These are phyloP conservation scores for Muraenolepis orangiensis DNA, from an alignment of 2,797 vertebrate species.

Conservation along the genomic window DNA sequence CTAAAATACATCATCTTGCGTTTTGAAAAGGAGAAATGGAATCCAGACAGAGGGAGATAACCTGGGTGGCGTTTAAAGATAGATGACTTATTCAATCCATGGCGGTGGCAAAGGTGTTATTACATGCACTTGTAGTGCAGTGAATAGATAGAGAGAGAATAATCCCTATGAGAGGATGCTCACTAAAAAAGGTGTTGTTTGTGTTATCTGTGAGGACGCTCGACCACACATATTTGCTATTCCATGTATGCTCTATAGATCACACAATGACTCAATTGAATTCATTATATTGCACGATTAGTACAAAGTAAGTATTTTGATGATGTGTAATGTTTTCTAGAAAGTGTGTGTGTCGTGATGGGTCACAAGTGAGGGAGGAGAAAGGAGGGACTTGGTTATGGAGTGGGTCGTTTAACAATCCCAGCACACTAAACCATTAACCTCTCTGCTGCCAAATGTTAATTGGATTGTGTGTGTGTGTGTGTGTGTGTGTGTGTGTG, in stretches of 20 bases:
- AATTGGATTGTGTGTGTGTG: neutral
- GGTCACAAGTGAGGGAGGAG: neutral
- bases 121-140: neutral
- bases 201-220: neutral
- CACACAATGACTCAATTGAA: neutral
- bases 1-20: conserved; percentile 6
- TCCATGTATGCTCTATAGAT: neutral
- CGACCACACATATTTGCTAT: neutral
- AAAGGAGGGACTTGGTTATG: neutral
- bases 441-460: neutral
- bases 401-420: neutral
- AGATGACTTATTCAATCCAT: conserved; percentile 16
- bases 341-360: neutral
- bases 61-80: conserved; percentile 12
- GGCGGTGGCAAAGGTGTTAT: conserved; percentile 13
- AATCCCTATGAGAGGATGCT: neutral
- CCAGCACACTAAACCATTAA: neutral
- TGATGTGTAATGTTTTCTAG: neutral
- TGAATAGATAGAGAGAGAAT: neutral
- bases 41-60: conserved; percentile 7
- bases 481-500: neutral
- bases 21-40: conserved; percentile 7
- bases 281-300: no score
- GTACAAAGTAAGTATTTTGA: neutral
- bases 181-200: neutral